Conservation (phyloP, 2,797 vertebrate species). For the Labroides dimidiatus region DNA sequence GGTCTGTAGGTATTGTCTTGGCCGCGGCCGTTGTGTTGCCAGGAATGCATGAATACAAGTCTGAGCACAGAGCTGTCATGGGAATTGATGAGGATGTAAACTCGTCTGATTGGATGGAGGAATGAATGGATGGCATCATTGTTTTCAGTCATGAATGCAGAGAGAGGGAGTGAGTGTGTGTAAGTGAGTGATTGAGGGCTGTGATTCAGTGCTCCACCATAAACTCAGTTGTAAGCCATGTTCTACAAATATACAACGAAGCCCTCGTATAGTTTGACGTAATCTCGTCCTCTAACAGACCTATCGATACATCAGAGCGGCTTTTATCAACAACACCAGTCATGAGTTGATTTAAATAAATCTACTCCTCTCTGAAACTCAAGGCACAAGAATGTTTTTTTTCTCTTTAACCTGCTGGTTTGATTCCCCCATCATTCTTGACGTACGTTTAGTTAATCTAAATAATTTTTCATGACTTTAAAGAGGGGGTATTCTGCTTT, state of each 20-base stretch:
- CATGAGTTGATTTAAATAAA: no score
- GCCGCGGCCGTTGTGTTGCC: constrained; percentile 46
- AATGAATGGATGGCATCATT: constrained; percentile 48
- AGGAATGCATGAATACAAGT: constrained; percentile 65
- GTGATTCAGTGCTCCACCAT: constrained; percentile 43
- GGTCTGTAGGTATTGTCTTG: constrained; percentile 63
- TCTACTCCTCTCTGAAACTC: no score
- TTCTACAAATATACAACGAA: constrained; percentile 30
- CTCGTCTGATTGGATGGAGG: constrained; percentile 45
- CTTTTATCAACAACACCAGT: constrained; percentile 1
- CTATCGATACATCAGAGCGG: background rate
- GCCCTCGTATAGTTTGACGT: background rate
- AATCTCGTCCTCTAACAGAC: background rate
- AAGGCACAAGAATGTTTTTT: no score
- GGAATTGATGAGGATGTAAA: constrained; percentile 55
- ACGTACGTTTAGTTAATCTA: no score
- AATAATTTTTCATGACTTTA: no score
- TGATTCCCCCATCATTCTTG: no score
- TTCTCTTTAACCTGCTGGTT: no score
- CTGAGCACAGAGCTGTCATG: constrained; percentile 54
- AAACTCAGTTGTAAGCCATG: constrained; percentile 38
- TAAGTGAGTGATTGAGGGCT: constrained; percentile 30
- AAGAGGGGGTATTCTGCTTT: no score
- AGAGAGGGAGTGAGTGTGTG: constrained; percentile 5
- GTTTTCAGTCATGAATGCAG: constrained; percentile 29